These are phyloP conservation scores for Dallia pectoralis DNA, from an alignment of 2,797 vertebrate genomes.

Conservation along the genomic window DNA sequence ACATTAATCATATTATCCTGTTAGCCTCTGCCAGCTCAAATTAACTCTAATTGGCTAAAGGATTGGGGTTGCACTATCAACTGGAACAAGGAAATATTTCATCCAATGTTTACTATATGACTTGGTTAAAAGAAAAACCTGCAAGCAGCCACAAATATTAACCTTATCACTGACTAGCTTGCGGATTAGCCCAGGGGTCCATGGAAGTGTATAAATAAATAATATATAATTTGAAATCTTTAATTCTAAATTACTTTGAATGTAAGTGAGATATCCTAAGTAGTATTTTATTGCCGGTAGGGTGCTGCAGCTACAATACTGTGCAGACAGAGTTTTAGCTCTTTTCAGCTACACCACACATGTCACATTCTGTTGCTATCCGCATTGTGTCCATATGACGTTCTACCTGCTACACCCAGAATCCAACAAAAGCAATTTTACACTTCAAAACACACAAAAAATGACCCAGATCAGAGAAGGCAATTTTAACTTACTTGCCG, in stretches of 20 bases:
- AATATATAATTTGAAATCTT: background rate
- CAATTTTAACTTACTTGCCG: background rate
- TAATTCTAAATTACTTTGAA: no score
- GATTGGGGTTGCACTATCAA: background rate
- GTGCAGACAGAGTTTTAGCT: no score
- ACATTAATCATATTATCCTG: background rate
- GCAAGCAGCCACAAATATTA: no score
- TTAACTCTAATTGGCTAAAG: slow-evolving; percentile 5
- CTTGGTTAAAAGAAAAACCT: no score
- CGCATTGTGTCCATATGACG: background rate
- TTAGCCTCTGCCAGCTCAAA: background rate
- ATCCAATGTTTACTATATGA: no score
- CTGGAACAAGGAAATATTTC: background rate
- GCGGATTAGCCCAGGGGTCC: no score
- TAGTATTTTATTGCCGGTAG: no score
- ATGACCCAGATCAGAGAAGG: background rate
- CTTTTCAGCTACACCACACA: no score
- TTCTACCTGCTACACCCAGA: background rate
- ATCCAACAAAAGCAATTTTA: background rate
- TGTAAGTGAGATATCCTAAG: no score
- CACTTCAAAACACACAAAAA: background rate
- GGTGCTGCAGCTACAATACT: no score
- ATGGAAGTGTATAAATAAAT: background rate
- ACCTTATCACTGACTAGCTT: no score
- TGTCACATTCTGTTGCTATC: background rate